phyloP scores from a whole-genome alignment of 2,113 vertebrate genomes.

The Mormoops blainvillei region DNA sequence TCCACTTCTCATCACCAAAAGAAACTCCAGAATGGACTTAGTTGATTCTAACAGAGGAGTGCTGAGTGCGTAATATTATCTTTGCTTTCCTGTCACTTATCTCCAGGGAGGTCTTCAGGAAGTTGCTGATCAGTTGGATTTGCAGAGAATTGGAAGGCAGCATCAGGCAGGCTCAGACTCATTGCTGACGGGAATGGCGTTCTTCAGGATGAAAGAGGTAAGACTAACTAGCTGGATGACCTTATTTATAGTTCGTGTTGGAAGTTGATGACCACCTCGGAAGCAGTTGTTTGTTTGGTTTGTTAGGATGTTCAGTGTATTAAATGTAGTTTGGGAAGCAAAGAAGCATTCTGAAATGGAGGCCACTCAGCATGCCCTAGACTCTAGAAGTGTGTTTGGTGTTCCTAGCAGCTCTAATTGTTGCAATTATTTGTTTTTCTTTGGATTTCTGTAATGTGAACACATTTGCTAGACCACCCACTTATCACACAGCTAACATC shows the following conservation, averaged over 20 bases:
- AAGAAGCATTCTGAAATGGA: neutral
- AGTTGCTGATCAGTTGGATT: slow-evolving; percentile 96
- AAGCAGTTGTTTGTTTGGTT: neutral
- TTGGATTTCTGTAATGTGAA: neutral
- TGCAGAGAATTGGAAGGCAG: slow-evolving; percentile 96
- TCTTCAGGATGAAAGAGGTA: slow-evolving; percentile 99
- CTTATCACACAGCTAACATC: neutral
- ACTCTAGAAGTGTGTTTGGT: neutral
- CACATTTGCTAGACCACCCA: neutral
- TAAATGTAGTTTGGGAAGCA: neutral
- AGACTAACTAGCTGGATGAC: neutral
- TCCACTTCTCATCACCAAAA: neutral
- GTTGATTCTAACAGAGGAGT: neutral
- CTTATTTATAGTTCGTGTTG: neutral
- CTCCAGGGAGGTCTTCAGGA: slow-evolving; percentile 95
- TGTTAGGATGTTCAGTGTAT: neutral
- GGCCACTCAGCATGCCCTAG: neutral
- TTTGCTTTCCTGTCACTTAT: neutral
- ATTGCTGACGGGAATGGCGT: slow-evolving; percentile 96
- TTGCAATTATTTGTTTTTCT: neutral
- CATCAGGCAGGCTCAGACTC: slow-evolving; percentile 98
- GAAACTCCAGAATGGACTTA: neutral
- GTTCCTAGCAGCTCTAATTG: neutral
- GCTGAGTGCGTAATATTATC: neutral
- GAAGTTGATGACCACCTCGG: neutral